These are phyloP conservation scores for Psix sp. DNA, from an alignment of 1,140 invertebrate species.

Conservation along the genomic window DNA sequence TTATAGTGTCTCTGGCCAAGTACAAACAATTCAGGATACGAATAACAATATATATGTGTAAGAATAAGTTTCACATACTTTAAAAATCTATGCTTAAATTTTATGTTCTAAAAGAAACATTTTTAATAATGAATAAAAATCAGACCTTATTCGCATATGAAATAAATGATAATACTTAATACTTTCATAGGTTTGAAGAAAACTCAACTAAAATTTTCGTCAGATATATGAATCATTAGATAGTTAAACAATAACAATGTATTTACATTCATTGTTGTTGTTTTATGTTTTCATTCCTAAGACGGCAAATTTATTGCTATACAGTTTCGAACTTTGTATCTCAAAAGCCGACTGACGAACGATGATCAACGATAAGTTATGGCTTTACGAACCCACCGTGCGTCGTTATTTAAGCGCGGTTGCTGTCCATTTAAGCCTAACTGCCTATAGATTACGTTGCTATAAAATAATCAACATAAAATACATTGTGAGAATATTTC, in stretches of 20 bases:
- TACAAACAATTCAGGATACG: no score
- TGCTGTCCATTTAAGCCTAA: conserved; percentile 71
- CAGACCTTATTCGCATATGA: no score
- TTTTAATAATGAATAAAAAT: no score
- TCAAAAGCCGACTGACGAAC: conserved; percentile 69
- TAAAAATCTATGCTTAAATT: no score
- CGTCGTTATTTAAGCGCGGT: conserved; percentile 70
- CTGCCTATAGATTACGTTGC: conserved; percentile 70
- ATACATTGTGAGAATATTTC: conserved; percentile 62
- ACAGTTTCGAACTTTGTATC: conserved; percentile 70
- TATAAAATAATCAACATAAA: conserved; percentile 76
- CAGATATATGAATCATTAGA: conserved; percentile 22
- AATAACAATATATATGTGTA: no score
- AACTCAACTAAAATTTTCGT: not conserved
- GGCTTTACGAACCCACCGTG: conserved; percentile 70
- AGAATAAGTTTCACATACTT: no score
- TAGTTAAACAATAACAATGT: conserved; percentile 37
- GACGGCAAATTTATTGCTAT: conserved; percentile 71
- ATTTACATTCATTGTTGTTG: conserved; percentile 57
- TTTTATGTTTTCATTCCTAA: conserved; percentile 70
- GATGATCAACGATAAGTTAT: conserved; percentile 74
- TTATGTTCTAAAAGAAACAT: no score
- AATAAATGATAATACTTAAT: no score
- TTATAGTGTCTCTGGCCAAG: no score
- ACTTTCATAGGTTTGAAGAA: no score